A percentile compares a stretch with the other conserved stretches of the same genome.
These are phyloP conservation scores for Desmodus rotundus DNA, from an alignment of 2,113 vertebrate genomes.

Conservation along the genomic window DNA sequence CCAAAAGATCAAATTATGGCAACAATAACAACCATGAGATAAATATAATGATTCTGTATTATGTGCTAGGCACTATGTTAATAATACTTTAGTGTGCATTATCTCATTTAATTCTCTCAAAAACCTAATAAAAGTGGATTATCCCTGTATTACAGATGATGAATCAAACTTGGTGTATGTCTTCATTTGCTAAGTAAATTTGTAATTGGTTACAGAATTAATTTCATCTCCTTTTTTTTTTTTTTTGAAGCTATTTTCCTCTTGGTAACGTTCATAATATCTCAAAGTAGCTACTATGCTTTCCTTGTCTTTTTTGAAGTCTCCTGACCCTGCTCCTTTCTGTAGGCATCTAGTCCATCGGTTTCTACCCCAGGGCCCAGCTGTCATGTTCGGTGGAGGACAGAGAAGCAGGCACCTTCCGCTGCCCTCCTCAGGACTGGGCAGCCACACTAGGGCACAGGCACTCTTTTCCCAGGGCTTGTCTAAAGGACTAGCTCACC, in stretches of 20 bases:
- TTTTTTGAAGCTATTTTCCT: not conserved
- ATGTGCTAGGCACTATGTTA: not conserved
- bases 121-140: not conserved
- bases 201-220: constrained; percentile 23
- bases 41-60: not conserved
- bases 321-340: not conserved
- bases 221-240: not conserved
- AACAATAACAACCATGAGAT: constrained; percentile 1
- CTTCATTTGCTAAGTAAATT: constrained; percentile 22
- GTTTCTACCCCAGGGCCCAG: not conserved
- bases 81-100: not conserved
- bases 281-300: not conserved
- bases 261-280: not conserved
- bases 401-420: not conserved
- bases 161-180: not conserved
- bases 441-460: not conserved
- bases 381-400: not conserved
- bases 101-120: constrained; percentile 43
- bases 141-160: not conserved
- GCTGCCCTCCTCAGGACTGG: not conserved
- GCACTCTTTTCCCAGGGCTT: not conserved
- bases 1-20: constrained; percentile 30
- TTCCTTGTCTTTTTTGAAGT: not conserved
- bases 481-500: not conserved
- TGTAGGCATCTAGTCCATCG: not conserved